Evolutionary conservation across 1,140 invertebrate genomes (phyloP), one percentile per base, ranked within the genome.

Genomic region (Notospermus geniculatus): DNA sequence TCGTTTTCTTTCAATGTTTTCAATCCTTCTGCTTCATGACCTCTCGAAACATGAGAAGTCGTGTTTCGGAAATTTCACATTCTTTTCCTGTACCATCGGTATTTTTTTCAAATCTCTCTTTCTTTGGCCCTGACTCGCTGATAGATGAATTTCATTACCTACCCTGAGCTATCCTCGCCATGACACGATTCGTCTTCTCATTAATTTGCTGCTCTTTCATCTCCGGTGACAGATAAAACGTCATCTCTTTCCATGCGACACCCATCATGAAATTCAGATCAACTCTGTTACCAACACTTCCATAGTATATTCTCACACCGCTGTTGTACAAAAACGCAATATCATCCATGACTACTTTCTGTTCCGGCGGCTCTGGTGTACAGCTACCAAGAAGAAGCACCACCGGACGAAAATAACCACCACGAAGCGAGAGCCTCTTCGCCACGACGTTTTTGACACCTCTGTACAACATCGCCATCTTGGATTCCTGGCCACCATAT

Each of bases 181-280:
- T 27, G 4, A 50, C 46, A n/a, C 4, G 9, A 19, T 50, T n/a
- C n/a, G 46, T 27, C 46, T 9, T 50, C 25, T 50, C 46, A 5
- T 19, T 27, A 4, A 50, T 5, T 23, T 50, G n/a, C n/a, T 19
- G 4, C n/a, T 50, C 25, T 7, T 19, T 50, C 46, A 27, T 5
- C 5, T 23, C 46, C 5, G n/a, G n/a, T n/a, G 46, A 27, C 25
- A 50, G 19, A 50, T 50, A 50, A n/a, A 50, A 50, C 9, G 46
- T 50, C 25, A 27, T 23, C 46, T 50, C 46, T 27, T 50, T 50
- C 46, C 46, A 50, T 4, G 46, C 46, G n/a, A 50, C n/a, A 9
- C 46, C 46, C 46, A 50, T 50, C 46, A 50, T 50, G 46, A 7
- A 50, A n/a, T 50, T 50, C 46, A 50, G 25, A n/a, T 50, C 46